phyloP scores from a whole-genome alignment of 2,888 invertebrate species.

The Synanthedon vespiformis region DNA sequence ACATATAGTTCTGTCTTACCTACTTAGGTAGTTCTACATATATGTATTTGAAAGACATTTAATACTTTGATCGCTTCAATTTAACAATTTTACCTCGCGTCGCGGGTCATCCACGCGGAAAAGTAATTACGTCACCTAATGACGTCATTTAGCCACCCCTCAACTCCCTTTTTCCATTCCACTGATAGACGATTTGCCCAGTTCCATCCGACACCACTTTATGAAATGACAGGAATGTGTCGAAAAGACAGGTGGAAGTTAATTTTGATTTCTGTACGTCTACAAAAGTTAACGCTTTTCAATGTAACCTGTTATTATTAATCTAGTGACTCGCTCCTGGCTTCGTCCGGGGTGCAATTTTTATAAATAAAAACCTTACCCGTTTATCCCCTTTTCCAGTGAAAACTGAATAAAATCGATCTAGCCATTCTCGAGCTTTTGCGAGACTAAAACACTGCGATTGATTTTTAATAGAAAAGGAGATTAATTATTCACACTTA shows the following conservation, averaged over 20 bases:
- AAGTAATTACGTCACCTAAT: constrained; percentile 66
- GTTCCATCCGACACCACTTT: constrained; percentile 16
- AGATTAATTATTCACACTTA: no score
- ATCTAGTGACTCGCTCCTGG: no score
- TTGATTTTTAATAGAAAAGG: no score
- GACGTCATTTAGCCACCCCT: constrained; percentile 56
- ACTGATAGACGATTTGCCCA: constrained; percentile 63
- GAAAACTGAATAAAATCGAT: no score
- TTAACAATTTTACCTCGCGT: constrained; percentile 53
- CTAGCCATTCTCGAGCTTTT: no score
- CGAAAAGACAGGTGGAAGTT: neutral
- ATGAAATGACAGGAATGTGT: constrained; percentile 15
- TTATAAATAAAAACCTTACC: no score
- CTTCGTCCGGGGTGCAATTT: no score
- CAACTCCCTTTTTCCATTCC: constrained; percentile 27
- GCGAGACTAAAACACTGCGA: no score
- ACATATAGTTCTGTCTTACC: no score
- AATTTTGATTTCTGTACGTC: neutral
- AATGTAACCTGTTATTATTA: no score
- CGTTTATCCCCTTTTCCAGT: no score
- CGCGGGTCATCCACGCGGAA: constrained; percentile 61
- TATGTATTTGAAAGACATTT: constrained; percentile 50
- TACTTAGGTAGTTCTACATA: neutral
- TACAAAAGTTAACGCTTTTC: no score
- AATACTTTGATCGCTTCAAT: constrained; percentile 61